Percentiles rank a stretch among this genome's conserved stretches.
phyloP scores from a whole-genome alignment of 2,113 vertebrate species.

The Nothobranchius furzeri region DNA sequence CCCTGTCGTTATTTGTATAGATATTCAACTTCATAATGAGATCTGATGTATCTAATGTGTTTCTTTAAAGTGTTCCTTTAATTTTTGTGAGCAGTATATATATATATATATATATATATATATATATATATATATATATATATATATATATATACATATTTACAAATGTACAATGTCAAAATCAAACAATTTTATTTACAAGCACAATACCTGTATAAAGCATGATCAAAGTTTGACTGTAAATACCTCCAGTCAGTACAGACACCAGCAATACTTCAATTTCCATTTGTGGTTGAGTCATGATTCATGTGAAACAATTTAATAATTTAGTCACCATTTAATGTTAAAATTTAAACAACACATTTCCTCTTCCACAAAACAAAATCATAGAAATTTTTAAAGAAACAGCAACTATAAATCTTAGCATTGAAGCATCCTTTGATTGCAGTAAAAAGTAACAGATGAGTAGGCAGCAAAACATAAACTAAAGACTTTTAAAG shows the following conservation, averaged over 20 bases:
- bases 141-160: too few species aligned
- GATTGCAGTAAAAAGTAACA: too few species aligned
- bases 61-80: too few species aligned
- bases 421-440: background rate
- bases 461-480: constrained; percentile 16
- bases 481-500: constrained; percentile 17
- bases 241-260: constrained; percentile 37
- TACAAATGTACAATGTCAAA: constrained; percentile 47
- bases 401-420: background rate
- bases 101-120: too few species aligned
- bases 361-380: background rate
- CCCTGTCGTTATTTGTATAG: too few species aligned
- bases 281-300: constrained; percentile 12
- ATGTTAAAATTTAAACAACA: constrained; percentile 6
- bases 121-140: too few species aligned
- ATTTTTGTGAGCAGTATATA: too few species aligned
- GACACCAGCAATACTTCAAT: constrained; percentile 18
- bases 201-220: constrained; percentile 68
- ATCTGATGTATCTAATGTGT: too few species aligned
- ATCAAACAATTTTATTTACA: constrained; percentile 80
- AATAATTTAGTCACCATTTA: constrained; percentile 26
- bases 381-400: background rate
- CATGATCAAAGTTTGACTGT: constrained; percentile 57
- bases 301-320: constrained; percentile 33
- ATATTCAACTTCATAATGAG: too few species aligned